A percentile compares a stretch with the other conserved stretches of the same genome.
phyloP scores from a whole-genome alignment of 2,113 vertebrate genomes.

The Paramisgurnus dabryanus region DNA sequence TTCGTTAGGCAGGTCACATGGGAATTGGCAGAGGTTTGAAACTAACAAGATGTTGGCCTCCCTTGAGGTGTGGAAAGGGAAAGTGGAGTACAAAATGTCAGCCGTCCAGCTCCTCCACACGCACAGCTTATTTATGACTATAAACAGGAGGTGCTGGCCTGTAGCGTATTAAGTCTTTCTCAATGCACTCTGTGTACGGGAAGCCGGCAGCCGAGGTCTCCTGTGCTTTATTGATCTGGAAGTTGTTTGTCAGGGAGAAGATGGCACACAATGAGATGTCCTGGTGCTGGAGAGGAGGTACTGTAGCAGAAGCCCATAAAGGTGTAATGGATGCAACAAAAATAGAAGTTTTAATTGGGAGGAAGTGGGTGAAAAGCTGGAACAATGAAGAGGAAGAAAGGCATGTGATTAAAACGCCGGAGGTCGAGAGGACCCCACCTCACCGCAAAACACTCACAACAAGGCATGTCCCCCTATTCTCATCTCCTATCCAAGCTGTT shows the following conservation, averaged over 20 bases:
- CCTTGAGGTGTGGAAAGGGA: constrained; percentile 19
- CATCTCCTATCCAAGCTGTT: background rate
- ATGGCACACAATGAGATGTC: constrained; percentile 21
- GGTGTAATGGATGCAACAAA: constrained; percentile 49
- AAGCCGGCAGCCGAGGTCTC: constrained; percentile 22
- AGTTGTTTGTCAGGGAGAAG: constrained; percentile 3
- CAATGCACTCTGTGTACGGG: background rate
- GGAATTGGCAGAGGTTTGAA: constrained; percentile 30
- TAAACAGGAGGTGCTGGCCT: constrained; percentile 12
- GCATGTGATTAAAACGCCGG: constrained; percentile 43
- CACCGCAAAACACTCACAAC: constrained; percentile 15
- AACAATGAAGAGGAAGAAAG: constrained; percentile 57
- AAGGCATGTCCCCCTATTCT: background rate
- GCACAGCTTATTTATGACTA: constrained; percentile 28
- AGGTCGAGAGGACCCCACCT: constrained; percentile 34
- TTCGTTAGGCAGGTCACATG: constrained; percentile 41
- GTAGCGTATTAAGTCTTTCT: background rate
- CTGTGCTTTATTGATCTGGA: constrained; percentile 43
- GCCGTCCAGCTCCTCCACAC: constrained; percentile 59
- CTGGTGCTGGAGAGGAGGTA: background rate
- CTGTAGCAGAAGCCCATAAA: constrained; percentile 46
- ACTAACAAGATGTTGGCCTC: constrained; percentile 33
- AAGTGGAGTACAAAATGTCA: constrained; percentile 58
- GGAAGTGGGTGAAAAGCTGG: constrained; percentile 44
- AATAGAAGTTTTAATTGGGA: constrained; percentile 59